These are phyloP conservation scores for Psittacula derbiana DNA, from an alignment of 2,797 vertebrate species.

Conservation along the genomic window DNA sequence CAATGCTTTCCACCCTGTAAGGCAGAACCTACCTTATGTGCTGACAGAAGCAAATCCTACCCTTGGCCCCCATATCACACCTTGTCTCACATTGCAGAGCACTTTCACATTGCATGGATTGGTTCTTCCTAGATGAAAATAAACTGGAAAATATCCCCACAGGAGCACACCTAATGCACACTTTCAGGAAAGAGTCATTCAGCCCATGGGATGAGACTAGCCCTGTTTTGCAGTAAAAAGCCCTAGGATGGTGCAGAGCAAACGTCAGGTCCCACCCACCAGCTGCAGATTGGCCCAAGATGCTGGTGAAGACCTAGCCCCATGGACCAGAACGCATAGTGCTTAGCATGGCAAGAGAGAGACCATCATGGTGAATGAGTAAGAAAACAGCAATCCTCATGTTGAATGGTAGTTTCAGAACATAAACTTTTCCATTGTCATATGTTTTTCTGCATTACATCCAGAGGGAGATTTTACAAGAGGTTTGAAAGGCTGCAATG, in stretches of 20 bases:
- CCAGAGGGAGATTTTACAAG: background rate
- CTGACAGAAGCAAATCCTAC: fast-evolving
- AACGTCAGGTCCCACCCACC: background rate
- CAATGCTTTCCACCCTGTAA: fast-evolving
- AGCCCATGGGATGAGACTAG: fast-evolving
- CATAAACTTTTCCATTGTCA: background rate
- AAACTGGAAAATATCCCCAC: background rate
- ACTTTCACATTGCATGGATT: fast-evolving
- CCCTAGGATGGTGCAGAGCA: fast-evolving
- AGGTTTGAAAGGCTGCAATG: background rate
- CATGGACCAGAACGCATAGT: fast-evolving
- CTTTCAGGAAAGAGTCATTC: background rate
- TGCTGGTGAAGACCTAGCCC: background rate
- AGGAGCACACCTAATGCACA: background rate
- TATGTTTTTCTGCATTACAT: fast-evolving
- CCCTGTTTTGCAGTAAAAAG: background rate
- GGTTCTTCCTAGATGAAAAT: background rate
- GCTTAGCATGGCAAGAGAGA: background rate
- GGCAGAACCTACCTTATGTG: background rate
- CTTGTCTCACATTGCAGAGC: background rate
- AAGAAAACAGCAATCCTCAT: fast-evolving
- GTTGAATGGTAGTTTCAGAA: background rate
- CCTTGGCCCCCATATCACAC: fast-evolving
- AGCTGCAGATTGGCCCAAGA: fast-evolving
- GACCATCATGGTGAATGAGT: fast-evolving